These are phyloP conservation scores for Corvus moneduloides DNA, from an alignment of 2,113 vertebrate species.

Conservation along the genomic window DNA sequence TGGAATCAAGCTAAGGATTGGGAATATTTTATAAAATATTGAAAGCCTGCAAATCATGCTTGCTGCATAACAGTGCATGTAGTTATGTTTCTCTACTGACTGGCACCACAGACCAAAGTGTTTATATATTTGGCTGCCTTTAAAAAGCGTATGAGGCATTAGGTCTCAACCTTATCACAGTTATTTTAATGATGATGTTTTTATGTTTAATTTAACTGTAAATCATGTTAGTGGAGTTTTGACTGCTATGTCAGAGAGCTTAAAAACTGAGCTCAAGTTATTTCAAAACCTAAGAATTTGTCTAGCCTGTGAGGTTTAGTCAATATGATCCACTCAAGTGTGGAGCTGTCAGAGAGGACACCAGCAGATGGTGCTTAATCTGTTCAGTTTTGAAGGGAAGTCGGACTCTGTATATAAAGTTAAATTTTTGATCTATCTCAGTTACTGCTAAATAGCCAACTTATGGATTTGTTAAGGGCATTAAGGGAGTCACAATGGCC, in stretches of 20 bases:
- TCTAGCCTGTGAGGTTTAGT: slow-evolving; percentile 63
- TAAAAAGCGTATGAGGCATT: neutral
- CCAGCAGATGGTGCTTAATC: slow-evolving; percentile 19
- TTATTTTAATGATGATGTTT: slow-evolving; percentile 66
- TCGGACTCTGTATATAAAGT: slow-evolving; percentile 17
- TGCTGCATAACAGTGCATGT: neutral
- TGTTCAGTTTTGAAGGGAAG: slow-evolving; percentile 45
- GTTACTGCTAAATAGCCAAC: slow-evolving; percentile 45
- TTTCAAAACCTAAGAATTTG: slow-evolving; percentile 54
- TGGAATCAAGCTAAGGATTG: neutral
- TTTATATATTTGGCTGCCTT: neutral
- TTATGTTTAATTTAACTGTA: slow-evolving; percentile 71
- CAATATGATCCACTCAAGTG: slow-evolving; percentile 62
- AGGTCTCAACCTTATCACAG: slow-evolving; percentile 28
- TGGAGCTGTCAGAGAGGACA: slow-evolving; percentile 41
- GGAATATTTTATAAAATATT: slow-evolving; percentile 25
- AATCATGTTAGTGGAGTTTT: slow-evolving; percentile 70
- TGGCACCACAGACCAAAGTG: neutral
- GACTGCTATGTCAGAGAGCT: slow-evolving; percentile 60
- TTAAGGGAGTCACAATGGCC: slow-evolving; percentile 14
- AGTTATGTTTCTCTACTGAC: neutral
- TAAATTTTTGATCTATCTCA: slow-evolving; percentile 34
- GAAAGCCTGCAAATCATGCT: neutral
- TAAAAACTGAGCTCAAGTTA: slow-evolving; percentile 60
- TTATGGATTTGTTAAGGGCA: slow-evolving; percentile 54